Evolutionary conservation across 2,113 vertebrate genomes (phyloP).

Genomic region (Raja brachyura): DNA sequence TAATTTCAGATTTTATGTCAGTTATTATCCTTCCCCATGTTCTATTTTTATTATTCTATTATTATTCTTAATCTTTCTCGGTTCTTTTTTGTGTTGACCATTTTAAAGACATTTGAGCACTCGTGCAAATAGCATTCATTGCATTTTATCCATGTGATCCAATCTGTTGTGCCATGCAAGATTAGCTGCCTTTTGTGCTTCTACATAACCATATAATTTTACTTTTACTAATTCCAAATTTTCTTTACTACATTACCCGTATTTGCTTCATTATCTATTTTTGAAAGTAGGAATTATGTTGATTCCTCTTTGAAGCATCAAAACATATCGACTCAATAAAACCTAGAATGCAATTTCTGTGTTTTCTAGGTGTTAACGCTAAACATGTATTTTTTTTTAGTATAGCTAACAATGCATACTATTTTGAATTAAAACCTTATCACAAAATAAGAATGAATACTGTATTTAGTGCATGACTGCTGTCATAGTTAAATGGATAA

Average conservation of each 20-base stretch:
- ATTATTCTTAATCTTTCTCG: neutral
- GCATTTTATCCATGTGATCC: neutral
- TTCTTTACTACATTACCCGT: neutral
- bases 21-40: neutral
- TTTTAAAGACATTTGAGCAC: neutral
- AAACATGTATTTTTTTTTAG: neutral
- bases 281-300: neutral
- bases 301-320: neutral
- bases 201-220: neutral
- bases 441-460: neutral
- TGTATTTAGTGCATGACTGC: neutral
- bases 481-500: neutral
- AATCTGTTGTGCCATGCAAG: neutral
- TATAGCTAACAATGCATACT: neutral
- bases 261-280: neutral
- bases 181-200: neutral
- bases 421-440: neutral
- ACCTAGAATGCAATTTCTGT: neutral
- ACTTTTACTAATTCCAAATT: neutral
- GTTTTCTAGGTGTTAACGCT: neutral
- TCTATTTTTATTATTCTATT: neutral
- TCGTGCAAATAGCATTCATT: neutral
- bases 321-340: neutral
- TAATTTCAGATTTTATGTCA: neutral
- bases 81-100: neutral